Evolutionary conservation across 64 coral and sea anemone genomes (phyloP).

Genomic region (Montipora sp.): DNA sequence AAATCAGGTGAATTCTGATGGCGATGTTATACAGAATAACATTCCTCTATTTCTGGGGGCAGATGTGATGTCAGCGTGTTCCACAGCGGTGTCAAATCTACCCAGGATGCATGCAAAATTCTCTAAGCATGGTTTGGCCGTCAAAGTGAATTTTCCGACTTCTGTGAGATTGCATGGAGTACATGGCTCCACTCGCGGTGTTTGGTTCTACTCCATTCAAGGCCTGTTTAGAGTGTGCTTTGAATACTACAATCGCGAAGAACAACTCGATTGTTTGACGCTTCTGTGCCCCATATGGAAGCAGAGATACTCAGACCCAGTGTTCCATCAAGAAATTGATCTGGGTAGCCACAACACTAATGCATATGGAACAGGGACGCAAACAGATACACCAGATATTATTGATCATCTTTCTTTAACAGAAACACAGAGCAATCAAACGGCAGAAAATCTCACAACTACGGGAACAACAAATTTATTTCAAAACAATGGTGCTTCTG

Average conservation of each 20-base stretch:
- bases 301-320: slow-evolving; percentile 64
- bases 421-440: background rate
- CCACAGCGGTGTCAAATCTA: slow-evolving; percentile 76
- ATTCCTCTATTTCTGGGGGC: slow-evolving; percentile 89
- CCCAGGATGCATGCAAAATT: slow-evolving; percentile 92
- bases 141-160: slow-evolving; percentile 79
- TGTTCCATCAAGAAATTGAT: slow-evolving; percentile 58
- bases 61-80: slow-evolving; percentile 87
- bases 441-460: background rate
- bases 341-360: background rate
- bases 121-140: slow-evolving; percentile 79
- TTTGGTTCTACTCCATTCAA: slow-evolving; percentile 98
- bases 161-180: slow-evolving; percentile 69
- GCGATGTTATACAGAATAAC: background rate
- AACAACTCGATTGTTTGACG: slow-evolving; percentile 79
- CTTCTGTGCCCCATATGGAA: slow-evolving; percentile 72
- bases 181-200: slow-evolving; percentile 85
- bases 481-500: background rate
- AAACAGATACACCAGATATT: background rate
- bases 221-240: slow-evolving; percentile 94
- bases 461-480: background rate
- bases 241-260: slow-evolving; percentile 87
- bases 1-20: slow-evolving; percentile 13
- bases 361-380: background rate
- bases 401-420: background rate